Percentiles rank a stretch among this genome's conserved stretches.
phyloP scores from a whole-genome alignment of 1,140 invertebrate genomes.

The Acyrthosiphon pisum region DNA sequence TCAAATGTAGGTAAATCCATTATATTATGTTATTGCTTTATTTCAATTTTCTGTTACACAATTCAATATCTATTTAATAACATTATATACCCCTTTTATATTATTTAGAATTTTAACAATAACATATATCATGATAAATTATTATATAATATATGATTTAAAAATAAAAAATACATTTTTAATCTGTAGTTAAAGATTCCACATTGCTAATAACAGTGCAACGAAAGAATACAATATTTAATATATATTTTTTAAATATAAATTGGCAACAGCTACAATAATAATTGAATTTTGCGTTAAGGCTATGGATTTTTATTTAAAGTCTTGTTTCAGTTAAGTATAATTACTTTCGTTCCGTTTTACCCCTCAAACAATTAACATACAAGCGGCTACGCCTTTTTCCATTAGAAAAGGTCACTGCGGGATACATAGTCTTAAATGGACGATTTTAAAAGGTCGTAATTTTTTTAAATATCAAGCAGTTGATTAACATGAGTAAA shows the following conservation, averaged over 20 bases:
- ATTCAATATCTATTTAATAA: neutral
- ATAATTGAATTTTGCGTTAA: neutral
- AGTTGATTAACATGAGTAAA: conserved; percentile 19
- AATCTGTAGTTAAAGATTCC: neutral
- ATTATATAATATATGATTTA: neutral
- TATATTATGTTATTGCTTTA: neutral
- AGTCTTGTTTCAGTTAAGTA: conserved; percentile 21
- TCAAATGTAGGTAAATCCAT: neutral
- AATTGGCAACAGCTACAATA: neutral
- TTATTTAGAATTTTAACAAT: neutral
- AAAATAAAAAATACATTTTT: neutral
- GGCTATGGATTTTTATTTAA: conserved; percentile 44
- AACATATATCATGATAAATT: neutral
- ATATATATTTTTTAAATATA: neutral
- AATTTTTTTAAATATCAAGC: conserved; percentile 26
- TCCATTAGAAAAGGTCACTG: conserved; percentile 47
- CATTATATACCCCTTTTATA: neutral
- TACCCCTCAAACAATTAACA: conserved; percentile 41
- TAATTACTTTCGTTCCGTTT: conserved; percentile 44
- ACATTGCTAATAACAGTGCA: neutral
- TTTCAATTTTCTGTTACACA: neutral
- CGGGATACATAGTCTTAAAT: neutral
- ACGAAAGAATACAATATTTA: neutral
- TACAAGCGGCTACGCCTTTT: conserved; percentile 36
- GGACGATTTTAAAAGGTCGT: conserved; percentile 48